Evolutionary conservation across 2,113 vertebrate species (phyloP), one percentile per base, ranked within the genome.

Genomic region (Atractosteus spatula): DNA sequence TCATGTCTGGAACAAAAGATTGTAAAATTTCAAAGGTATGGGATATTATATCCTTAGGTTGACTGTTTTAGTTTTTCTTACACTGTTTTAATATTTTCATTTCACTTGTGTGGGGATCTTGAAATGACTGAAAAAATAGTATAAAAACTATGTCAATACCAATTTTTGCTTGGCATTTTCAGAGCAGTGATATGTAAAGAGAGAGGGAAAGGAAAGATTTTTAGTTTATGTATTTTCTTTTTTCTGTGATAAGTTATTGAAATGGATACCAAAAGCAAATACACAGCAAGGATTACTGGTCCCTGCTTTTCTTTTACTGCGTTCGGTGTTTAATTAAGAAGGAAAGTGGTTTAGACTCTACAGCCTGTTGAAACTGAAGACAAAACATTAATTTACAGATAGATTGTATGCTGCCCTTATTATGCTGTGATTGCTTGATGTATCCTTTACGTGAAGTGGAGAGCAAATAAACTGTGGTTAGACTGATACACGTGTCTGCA

Each of bases 21-120:
- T 66, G 45, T 14, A 47, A 13, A 44, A 5, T 44, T 47, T 7
- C n/a, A 2, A 2, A 13, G 14, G 10, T 47, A 16, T 8, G 41
- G 11, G 12, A 14, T 42, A 45, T 66, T 13, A n/a, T 44, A 47
- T 44, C 8, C 64, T 44, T 5, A 13, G 12, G 63, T 65, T 67
- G n/a, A n/a, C 42, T 67, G 65, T 67, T 67, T 67, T 67, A 43
- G 65, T 43, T 51, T 67, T 13, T 14, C 16, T 16, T 66, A 66
- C 45, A 47, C 42, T n/a, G 3, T 2, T 47, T 66, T 66, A 13
- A 45, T 13, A 16, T 16, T 16, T 42, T 3, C 8, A 3, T 66
- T 66, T 4, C 14, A 51, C 43, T 65, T 13, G 62, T 12, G 62
- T 7, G 3, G 8, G 13, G 17, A 65, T 13, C 41, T 12, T 11